Evolutionary conservation across 2,113 vertebrate genomes (phyloP).

Genomic region (Prochilodus magdalenae): DNA sequence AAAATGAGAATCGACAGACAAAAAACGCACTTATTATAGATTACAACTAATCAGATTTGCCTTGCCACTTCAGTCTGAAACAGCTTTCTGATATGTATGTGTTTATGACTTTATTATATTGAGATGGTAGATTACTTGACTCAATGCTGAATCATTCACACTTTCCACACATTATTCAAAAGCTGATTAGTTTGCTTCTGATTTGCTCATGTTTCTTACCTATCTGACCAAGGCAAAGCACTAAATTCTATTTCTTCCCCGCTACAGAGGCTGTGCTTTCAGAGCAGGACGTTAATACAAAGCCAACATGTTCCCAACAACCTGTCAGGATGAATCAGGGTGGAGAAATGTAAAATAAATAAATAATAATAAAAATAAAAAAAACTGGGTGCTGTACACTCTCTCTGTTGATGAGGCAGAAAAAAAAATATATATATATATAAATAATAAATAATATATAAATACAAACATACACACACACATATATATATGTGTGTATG

Average conservation of each 20-base stretch:
- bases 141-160: not conserved
- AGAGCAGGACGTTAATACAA: constrained; percentile 47
- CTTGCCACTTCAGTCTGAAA: not conserved
- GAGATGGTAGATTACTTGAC: not conserved
- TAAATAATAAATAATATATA: too few species aligned
- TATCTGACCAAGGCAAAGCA: not conserved
- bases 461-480: too few species aligned
- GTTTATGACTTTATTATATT: not conserved
- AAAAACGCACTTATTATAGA: too few species aligned
- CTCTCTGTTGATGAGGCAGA: constrained; percentile 22
- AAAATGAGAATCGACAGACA: too few species aligned
- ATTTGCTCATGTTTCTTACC: constrained; percentile 1
- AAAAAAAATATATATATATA: too few species aligned
- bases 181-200: constrained; percentile 30
- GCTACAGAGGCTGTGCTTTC: constrained; percentile 33
- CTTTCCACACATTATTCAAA: constrained; percentile 21
- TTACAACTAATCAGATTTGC: too few species aligned
- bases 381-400: constrained; percentile 38
- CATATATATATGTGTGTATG: too few species aligned
- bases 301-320: constrained; percentile 46
- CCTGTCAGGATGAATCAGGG: constrained; percentile 47
- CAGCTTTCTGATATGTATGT: not conserved
- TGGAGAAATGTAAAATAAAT: constrained; percentile 43
- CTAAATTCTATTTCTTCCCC: constrained; percentile 42
- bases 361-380: constrained; percentile 16